Conservation (phyloP, 2,113 vertebrate species). For the Aphelocoma coerulescens region DNA sequence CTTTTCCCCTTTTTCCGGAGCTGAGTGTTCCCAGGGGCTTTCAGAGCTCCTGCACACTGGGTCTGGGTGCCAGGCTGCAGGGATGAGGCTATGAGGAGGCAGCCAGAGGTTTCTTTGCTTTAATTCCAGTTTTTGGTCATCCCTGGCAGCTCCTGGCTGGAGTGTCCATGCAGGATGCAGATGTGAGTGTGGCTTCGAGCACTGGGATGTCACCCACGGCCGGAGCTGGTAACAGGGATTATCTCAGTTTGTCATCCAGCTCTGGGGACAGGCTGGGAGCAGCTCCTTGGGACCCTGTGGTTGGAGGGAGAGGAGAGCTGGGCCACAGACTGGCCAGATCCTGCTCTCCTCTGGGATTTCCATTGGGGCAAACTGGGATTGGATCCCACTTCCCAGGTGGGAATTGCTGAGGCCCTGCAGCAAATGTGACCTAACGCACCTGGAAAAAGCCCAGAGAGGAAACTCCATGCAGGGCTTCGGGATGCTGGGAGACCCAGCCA, state of each 20-base stretch:
- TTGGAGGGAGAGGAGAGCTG: neutral
- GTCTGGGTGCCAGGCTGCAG: neutral
- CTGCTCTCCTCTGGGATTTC: neutral
- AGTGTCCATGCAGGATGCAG: neutral
- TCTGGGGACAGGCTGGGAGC: neutral
- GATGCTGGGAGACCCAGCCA: neutral
- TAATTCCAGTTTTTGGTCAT: neutral
- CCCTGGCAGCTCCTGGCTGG: neutral
- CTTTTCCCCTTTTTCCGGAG: neutral
- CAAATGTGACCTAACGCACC: neutral
- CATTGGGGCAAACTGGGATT: neutral
- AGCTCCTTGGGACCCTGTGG: accelerated
- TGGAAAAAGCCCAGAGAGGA: no score
- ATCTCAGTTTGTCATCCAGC: neutral
- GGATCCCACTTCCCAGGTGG: neutral
- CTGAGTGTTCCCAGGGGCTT: neutral
- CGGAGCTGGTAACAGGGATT: neutral
- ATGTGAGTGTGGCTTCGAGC: neutral
- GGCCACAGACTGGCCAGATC: neutral
- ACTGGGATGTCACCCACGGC: neutral
- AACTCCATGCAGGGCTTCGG: neutral
- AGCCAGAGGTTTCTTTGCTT: neutral
- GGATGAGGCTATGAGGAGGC: neutral
- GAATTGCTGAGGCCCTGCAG: neutral
- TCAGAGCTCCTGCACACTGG: neutral